These are phyloP conservation scores for Colius striatus DNA, from an alignment of 2,113 vertebrate species.

Conservation along the genomic window DNA sequence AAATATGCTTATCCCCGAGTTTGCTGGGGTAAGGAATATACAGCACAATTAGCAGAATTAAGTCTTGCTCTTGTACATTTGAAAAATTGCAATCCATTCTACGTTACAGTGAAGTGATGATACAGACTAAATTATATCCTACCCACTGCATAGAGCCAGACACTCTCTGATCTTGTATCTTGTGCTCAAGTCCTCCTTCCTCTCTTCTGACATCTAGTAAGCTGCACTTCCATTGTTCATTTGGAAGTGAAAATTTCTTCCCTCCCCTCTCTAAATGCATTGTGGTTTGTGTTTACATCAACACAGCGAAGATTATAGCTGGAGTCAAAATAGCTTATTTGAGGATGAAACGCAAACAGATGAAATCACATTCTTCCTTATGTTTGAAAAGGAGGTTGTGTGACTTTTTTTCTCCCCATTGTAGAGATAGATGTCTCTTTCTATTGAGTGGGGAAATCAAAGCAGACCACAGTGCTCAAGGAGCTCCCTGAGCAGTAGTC, in stretches of 20 bases:
- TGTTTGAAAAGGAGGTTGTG: not conserved
- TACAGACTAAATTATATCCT: not conserved
- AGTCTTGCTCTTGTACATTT: constrained; percentile 1
- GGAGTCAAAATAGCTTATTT: not conserved
- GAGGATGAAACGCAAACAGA: not conserved
- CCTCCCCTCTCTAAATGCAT: not conserved
- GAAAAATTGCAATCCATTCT: constrained; percentile 6
- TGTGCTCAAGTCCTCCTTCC: not conserved
- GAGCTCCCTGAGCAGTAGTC: not conserved
- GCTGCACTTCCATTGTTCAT: not conserved
- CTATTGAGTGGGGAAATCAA: not conserved
- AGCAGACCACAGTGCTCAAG: not conserved
- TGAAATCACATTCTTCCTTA: not conserved
- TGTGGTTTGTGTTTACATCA: not conserved
- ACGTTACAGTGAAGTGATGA: not conserved
- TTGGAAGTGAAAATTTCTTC: not conserved
- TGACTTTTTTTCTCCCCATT: rapidly evolving
- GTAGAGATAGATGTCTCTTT: not conserved
- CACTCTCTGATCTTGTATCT: not conserved
- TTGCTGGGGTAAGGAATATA: constrained; percentile 1
- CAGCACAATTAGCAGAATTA: not conserved
- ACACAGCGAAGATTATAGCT: not conserved
- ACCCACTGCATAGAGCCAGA: not conserved
- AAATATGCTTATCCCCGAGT: not conserved
- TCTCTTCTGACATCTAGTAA: not conserved